Percentiles rank a stretch among this genome's conserved stretches.
Evolutionary conservation across 2,888 invertebrate genomes (phyloP).

Genomic region (Listrodromus nycthemerus): DNA sequence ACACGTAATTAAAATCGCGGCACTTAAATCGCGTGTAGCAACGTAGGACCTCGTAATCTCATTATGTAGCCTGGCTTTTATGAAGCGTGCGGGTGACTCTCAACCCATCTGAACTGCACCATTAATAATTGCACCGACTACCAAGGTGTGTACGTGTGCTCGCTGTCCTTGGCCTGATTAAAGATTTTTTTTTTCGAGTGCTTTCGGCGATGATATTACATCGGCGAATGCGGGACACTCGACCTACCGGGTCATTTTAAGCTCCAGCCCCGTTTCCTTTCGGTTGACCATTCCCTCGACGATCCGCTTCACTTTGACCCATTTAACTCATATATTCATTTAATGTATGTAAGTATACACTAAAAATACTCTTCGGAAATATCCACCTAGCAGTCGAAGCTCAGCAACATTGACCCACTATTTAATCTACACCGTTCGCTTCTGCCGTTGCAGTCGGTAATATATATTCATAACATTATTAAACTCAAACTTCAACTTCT

Average conservation of each 20-base stretch:
- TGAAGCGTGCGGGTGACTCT: conserved; percentile 65
- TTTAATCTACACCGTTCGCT: not conserved
- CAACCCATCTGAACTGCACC: conserved; percentile 71
- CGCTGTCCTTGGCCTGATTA: conserved; percentile 75
- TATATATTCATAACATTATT: conserved; percentile 10
- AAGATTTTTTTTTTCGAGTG: conserved; percentile 63
- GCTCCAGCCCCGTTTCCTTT: conserved; percentile 20
- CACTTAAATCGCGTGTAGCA: conserved; percentile 26
- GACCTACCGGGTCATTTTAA: conserved; percentile 45
- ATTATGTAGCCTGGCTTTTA: conserved; percentile 52
- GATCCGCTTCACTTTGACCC: not conserved
- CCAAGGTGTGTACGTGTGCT: conserved; percentile 66
- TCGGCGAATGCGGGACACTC: conserved; percentile 26
- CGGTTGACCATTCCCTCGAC: conserved; percentile 22
- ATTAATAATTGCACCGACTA: conserved; percentile 73
- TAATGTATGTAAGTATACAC: not conserved
- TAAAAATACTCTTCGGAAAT: not conserved
- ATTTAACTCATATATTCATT: conserved; percentile 24
- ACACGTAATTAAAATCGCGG: conserved; percentile 17
- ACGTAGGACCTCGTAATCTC: conserved; percentile 34
- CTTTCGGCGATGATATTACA: conserved; percentile 36
- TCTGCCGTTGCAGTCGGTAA: not conserved
- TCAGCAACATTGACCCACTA: not conserved
- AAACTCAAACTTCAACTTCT: conserved; percentile 10
- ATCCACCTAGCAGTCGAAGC: not conserved